Conservation (phyloP, 2,888 invertebrate species). For the Holacanthella duospinosa region DNA sequence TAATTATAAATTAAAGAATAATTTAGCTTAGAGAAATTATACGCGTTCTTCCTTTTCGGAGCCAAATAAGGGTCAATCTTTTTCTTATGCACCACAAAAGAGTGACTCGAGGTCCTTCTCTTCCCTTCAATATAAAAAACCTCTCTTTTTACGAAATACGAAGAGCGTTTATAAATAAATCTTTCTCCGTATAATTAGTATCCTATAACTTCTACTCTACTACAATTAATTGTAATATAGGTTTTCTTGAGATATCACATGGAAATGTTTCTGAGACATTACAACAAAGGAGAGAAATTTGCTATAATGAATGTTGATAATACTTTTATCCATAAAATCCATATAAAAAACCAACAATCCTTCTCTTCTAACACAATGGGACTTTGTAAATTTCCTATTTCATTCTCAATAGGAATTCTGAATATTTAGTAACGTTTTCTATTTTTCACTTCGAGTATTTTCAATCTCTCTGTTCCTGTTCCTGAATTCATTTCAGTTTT, state of each 20-base stretch:
- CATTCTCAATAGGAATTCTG: too few species aligned
- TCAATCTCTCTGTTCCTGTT: background rate
- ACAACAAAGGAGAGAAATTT: background rate
- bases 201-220: background rate
- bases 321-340: slow-evolving; percentile 1
- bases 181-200: background rate
- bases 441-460: too few species aligned
- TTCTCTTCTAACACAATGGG: too few species aligned
- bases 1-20: slow-evolving; percentile 15
- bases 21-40: background rate
- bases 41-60: background rate
- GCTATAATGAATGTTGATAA: background rate
- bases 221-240: background rate
- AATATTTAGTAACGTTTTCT: too few species aligned
- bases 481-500: background rate
- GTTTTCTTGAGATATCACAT: slow-evolving; percentile 3
- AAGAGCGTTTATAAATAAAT: slow-evolving; percentile 1
- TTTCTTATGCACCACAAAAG: slow-evolving; percentile 4
- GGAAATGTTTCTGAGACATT: slow-evolving; percentile 3
- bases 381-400: too few species aligned
- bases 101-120: background rate
- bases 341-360: background rate
- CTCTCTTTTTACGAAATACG: background rate
- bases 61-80: slow-evolving; percentile 4
- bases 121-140: background rate